phyloP scores from a whole-genome alignment of 2,113 vertebrate genomes.

The Charina bottae region DNA sequence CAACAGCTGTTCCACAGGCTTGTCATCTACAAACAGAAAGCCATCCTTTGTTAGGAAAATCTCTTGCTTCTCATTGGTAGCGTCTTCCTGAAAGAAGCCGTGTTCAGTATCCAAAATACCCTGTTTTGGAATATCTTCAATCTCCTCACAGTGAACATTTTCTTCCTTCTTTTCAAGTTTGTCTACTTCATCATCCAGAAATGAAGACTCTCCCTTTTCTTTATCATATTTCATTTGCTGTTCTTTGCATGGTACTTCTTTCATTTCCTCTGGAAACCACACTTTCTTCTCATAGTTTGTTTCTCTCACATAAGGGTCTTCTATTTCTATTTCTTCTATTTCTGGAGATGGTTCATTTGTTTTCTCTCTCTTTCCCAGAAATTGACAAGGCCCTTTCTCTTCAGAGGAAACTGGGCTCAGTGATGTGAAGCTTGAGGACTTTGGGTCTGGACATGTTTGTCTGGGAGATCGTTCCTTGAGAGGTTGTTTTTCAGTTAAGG shows the following conservation, averaged over 20 bases:
- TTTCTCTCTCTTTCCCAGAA: constrained; percentile 35
- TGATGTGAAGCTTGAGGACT: constrained; percentile 52
- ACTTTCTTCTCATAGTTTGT: constrained; percentile 79
- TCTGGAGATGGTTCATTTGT: constrained; percentile 56
- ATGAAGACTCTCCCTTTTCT: constrained; percentile 86
- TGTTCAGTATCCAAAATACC: constrained; percentile 33
- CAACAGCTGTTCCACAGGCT: constrained; percentile 39
- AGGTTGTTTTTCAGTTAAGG: constrained; percentile 56
- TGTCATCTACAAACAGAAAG: constrained; percentile 55
- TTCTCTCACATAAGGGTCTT: constrained; percentile 71
- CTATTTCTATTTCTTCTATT: constrained; percentile 73
- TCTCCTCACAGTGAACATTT: neutral
- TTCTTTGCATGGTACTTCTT: constrained; percentile 68
- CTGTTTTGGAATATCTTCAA: constrained; percentile 28
- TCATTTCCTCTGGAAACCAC: constrained; percentile 78
- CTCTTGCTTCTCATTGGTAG: constrained; percentile 26
- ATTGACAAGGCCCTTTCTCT: constrained; percentile 40
- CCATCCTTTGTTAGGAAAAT: neutral
- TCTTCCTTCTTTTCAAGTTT: constrained; percentile 69
- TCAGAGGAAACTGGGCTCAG: constrained; percentile 28
- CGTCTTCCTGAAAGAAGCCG: constrained; percentile 49
- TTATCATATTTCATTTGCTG: constrained; percentile 79
- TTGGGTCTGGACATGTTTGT: constrained; percentile 47
- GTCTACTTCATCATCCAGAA: constrained; percentile 88
- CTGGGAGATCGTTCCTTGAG: constrained; percentile 40